Evolutionary conservation across 2,797 vertebrate genomes (phyloP).

Genomic region (Acipenser transmontanus): DNA sequence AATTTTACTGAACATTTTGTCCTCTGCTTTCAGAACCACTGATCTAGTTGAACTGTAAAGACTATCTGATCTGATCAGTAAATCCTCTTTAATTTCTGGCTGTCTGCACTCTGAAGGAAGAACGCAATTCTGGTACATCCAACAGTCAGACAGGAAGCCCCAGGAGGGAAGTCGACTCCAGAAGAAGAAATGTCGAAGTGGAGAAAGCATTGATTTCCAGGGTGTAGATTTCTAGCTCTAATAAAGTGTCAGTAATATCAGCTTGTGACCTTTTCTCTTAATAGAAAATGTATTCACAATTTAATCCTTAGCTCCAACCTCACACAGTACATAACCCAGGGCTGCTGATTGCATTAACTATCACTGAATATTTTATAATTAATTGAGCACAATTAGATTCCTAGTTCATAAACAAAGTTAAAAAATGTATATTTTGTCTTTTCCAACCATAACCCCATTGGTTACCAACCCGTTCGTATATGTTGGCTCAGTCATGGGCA

Average conservation of each 20-base stretch:
- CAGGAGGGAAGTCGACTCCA: conserved; percentile 32
- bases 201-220: conserved; percentile 48
- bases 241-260: conserved; percentile 61
- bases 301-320: conserved; percentile 31
- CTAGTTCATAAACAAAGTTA: too few species aligned
- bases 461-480: too few species aligned
- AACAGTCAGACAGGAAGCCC: conserved; percentile 29
- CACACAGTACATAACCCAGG: conserved; percentile 17
- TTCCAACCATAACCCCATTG: too few species aligned
- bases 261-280: conserved; percentile 58
- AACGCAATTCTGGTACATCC: conserved; percentile 25
- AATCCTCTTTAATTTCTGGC: conserved; percentile 44
- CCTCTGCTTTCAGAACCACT: neutral
- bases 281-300: conserved; percentile 52
- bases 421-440: too few species aligned
- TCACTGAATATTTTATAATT: conserved; percentile 28
- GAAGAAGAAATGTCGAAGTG: conserved; percentile 33
- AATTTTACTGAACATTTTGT: too few species aligned
- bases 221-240: conserved; percentile 40
- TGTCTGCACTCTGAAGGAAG: conserved; percentile 31
- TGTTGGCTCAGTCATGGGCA: too few species aligned
- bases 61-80: conserved; percentile 35
- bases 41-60: conserved; percentile 31
- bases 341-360: conserved; percentile 35
- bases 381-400: conserved; percentile 25